A percentile compares a stretch with the other conserved stretches of the same genome.
phyloP scores from a whole-genome alignment of 1,140 invertebrate species.

The Steinernema feltiae region DNA sequence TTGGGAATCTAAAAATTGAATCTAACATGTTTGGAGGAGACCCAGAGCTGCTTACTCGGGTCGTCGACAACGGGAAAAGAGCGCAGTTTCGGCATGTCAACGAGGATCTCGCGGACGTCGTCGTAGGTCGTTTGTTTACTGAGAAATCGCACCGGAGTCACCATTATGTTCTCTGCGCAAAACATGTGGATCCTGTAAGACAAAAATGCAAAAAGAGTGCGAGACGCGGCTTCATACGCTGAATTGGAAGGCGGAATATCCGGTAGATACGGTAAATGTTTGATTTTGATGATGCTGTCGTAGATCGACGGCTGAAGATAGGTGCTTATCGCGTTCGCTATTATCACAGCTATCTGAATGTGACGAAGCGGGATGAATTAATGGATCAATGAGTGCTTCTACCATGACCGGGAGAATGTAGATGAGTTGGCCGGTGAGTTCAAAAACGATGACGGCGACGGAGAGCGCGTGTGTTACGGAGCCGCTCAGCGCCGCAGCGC shows the following conservation, averaged over 20 bases:
- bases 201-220: conserved; percentile 1
- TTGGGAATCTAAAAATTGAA: too few relatives aligned
- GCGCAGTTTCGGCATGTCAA: conserved; percentile 46
- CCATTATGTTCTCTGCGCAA: conserved; percentile 55
- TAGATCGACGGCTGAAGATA: conserved; percentile 90
- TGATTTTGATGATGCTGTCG: conserved; percentile 95
- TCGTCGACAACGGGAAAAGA: conserved; percentile 55
- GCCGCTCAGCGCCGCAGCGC: conserved; percentile 88
- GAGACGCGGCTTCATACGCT: conserved; percentile 28
- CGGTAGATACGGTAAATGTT: conserved; percentile 70
- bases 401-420: conserved; percentile 91
- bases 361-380: background rate
- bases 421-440: conserved; percentile 95
- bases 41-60: conserved; percentile 26
- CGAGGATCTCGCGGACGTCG: conserved; percentile 48
- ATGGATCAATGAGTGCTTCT: background rate
- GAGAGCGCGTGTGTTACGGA: conserved; percentile 95
- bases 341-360: conserved; percentile 73
- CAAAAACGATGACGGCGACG: conserved; percentile 93
- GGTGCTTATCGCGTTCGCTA: conserved; percentile 85
- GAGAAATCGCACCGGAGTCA: conserved; percentile 44
- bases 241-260: conserved; percentile 56
- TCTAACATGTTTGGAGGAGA: too few relatives aligned
- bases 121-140: conserved; percentile 46
- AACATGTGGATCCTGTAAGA: conserved; percentile 49